phyloP scores from a whole-genome alignment of 2,113 vertebrate species.

The Sebastes schlegelii region DNA sequence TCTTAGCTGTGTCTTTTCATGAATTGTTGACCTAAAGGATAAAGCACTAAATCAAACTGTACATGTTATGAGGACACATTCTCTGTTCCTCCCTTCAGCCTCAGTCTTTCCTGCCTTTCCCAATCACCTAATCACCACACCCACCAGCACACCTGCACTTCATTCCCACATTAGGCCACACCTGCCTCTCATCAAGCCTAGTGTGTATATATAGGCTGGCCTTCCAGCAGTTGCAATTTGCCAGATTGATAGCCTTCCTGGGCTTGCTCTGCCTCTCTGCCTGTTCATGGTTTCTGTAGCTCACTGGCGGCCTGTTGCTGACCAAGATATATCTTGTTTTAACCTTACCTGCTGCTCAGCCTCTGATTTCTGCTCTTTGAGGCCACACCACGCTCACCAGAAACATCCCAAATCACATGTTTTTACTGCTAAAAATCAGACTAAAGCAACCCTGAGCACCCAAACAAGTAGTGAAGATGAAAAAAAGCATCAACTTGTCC shows the following conservation, averaged over 20 bases:
- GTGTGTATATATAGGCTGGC: neutral
- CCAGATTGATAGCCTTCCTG: neutral
- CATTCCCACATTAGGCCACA: neutral
- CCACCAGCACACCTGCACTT: conserved; percentile 1
- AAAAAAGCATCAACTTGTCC: neutral
- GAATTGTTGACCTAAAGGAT: neutral
- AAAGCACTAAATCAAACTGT: neutral
- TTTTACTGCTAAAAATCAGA: neutral
- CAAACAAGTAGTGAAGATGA: neutral
- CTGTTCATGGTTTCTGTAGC: neutral
- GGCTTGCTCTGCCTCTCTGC: neutral
- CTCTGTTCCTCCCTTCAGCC: neutral
- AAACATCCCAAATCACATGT: no score
- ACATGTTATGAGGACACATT: neutral
- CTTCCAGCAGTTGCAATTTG: neutral
- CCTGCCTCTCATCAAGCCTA: neutral
- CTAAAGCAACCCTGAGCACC: neutral
- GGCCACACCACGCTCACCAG: no score
- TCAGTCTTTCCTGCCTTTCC: neutral
- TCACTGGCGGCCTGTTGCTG: neutral
- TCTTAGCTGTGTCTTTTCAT: no score
- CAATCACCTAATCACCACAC: neutral
- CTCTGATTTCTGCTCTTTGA: neutral
- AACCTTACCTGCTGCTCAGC: neutral
- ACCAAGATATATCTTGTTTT: no score